Evolutionary conservation across 2,797 vertebrate genomes (phyloP).

Genomic region (Melanotaenia boesemani): DNA sequence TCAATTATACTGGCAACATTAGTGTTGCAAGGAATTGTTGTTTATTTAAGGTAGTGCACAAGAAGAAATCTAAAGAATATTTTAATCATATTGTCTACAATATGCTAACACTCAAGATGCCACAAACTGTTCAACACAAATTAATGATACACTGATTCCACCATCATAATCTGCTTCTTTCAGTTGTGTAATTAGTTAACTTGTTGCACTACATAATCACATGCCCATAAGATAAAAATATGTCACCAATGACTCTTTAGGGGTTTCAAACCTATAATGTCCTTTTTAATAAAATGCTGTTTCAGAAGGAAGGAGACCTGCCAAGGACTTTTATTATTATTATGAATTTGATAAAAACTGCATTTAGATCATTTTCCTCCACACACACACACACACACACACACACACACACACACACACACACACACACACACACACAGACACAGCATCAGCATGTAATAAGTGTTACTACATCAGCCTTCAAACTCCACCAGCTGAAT

Average conservation of each 20-base stretch:
- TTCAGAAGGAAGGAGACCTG: conserved; percentile 18
- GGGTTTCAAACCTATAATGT: conserved; percentile 8
- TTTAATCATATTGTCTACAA: background rate
- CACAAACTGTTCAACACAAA: too few species aligned
- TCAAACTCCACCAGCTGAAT: conserved; percentile 17
- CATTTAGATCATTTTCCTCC: conserved; percentile 29
- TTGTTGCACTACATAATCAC: too few species aligned
- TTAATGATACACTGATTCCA: too few species aligned
- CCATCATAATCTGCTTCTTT: too few species aligned
- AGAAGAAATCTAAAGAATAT: background rate
- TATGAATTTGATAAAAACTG: conserved; percentile 3
- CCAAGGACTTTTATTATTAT: conserved; percentile 22
- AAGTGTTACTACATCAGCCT: conserved; percentile 22
- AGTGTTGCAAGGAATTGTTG: background rate
- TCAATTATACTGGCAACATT: background rate
- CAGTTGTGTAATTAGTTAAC: too few species aligned
- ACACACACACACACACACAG: background rate
- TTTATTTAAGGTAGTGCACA: too few species aligned
- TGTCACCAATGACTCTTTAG: background rate
- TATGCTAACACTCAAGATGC: background rate
- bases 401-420: too few species aligned
- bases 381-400: too few species aligned
- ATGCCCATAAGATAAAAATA: background rate
- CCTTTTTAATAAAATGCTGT: conserved; percentile 25
- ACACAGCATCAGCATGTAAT: conserved; percentile 18